Percentiles rank a stretch among this genome's conserved stretches.
Conservation (phyloP, 2,797 vertebrate genomes). For the Danio albolineatus region DNA sequence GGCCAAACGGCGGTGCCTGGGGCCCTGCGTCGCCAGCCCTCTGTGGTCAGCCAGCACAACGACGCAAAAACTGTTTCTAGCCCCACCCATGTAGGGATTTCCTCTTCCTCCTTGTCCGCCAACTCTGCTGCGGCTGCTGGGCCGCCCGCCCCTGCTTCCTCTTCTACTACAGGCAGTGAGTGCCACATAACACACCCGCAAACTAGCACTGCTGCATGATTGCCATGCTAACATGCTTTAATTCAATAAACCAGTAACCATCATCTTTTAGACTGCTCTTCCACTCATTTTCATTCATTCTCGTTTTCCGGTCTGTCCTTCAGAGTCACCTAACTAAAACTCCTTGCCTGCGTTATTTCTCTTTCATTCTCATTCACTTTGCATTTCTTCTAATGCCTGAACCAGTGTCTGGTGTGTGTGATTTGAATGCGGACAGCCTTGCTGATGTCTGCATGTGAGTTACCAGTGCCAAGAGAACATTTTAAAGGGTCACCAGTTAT, state of each 20-base stretch:
- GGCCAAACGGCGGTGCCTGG: constrained; percentile 92
- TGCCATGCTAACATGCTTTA: constrained; percentile 18
- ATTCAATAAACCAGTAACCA: constrained; percentile 34
- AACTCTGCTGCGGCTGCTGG: constrained; percentile 89
- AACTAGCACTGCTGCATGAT: constrained; percentile 57
- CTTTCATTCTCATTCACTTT: constrained; percentile 35
- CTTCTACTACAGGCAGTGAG: constrained; percentile 95
- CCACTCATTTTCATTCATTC: constrained; percentile 24
- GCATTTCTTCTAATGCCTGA: constrained; percentile 63
- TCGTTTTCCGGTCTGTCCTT: constrained; percentile 44
- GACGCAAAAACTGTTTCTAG: constrained; percentile 98
- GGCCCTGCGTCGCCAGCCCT: constrained; percentile 95
- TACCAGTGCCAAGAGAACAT: constrained; percentile 41
- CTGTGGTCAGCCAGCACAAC: constrained; percentile 96
- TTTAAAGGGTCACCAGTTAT: constrained; percentile 8
- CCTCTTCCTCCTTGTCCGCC: constrained; percentile 86
- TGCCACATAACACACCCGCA: constrained; percentile 71
- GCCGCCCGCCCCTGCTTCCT: constrained; percentile 79
- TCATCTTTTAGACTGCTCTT: constrained; percentile 26
- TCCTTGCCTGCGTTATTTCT: constrained; percentile 17
- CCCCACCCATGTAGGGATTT: constrained; percentile 94
- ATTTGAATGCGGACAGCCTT: constrained; percentile 39
- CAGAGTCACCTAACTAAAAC: constrained; percentile 66
- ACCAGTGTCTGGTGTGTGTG: constrained; percentile 30
- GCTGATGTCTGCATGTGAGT: constrained; percentile 61